These are phyloP conservation scores for Ptychoptera albimana DNA, from an alignment of 2,888 invertebrate genomes.

Conservation along the genomic window DNA sequence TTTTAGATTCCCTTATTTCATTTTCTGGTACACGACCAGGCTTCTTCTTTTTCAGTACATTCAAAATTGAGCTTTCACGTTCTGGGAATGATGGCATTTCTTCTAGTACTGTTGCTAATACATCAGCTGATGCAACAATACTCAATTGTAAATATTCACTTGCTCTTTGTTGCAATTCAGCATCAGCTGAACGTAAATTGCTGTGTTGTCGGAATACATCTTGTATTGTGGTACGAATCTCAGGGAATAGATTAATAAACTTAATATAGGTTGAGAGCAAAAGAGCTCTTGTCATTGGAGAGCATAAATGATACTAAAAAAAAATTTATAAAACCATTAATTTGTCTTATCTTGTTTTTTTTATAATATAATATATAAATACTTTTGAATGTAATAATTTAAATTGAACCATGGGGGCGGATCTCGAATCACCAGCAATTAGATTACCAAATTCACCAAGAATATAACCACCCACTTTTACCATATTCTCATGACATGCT, in stretches of 20 bases:
- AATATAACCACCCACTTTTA: conserved; percentile 98
- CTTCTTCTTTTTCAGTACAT: conserved; percentile 96
- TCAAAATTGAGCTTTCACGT: conserved; percentile 91
- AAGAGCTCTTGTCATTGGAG: conserved; percentile 90
- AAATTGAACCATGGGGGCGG: conserved; percentile 94
- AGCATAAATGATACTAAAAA: conserved; percentile 80
- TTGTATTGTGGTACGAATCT: conserved; percentile 91
- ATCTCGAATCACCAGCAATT: conserved; percentile 95
- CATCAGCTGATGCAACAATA: conserved; percentile 91
- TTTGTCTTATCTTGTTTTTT: too few species aligned
- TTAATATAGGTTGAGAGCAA: conserved; percentile 97
- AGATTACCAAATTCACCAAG: conserved; percentile 98
- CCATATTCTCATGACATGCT: conserved; percentile 99
- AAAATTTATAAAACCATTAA: neutral
- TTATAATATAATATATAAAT: conserved; percentile 6
- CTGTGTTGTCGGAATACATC: conserved; percentile 89
- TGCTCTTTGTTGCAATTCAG: conserved; percentile 94
- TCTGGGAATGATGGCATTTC: conserved; percentile 99
- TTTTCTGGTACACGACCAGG: conserved; percentile 88
- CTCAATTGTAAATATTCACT: conserved; percentile 95
- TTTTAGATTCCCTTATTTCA: conserved; percentile 67
- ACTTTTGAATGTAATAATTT: conserved; percentile 92
- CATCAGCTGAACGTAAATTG: conserved; percentile 93
- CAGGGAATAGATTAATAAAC: conserved; percentile 97
- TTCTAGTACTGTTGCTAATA: conserved; percentile 93